Base-by-base conservation (phyloP, 2,888 invertebrate genomes). In the Sarcophaga caerulescens region DNA sequence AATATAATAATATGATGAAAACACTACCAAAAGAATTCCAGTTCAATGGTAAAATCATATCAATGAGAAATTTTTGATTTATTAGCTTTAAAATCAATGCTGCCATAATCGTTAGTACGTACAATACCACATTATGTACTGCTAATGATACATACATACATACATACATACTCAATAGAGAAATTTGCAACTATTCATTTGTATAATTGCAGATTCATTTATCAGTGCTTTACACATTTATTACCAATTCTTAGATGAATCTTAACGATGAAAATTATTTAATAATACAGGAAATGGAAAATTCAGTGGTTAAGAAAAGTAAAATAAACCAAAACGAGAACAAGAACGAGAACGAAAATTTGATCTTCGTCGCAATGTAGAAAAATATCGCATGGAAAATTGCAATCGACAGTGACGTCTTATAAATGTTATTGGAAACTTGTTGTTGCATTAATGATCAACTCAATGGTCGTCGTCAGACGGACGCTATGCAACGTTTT, bases 351-450 rank as follows among this genome's bases (percentile, higher is more conserved):
- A 59, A n/a, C 6, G 11, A 19, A 47, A 70, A 63, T 63, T 35
- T 79, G 17, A 65, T 71, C 52, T 52, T 71, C 14, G 70, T 63
- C 21, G 21, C 63, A 70, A 23, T n/a, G 63, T 71, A 63, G 52
- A 63, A 79, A 44, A 63, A 79, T 71, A 70, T 79, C 52, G 70
- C 70, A 63, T 70, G 57, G 70, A 71, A 70, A 70, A 79, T 71
- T 65, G 52, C 63, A 44, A 65, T 63, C 71, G 71, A 71, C 70
- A 79, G 52, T 65, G 23, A 71, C 3, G 60, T 60, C 21, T 71
- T 70, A 79, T 44, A 71, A 63, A 52, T 79, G 71, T 79, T 79
- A 79, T 79, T 79, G 79, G 21, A 65, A 79, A 79, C 79, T 79
- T 70, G 79, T 79, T 79, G 79, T 79, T 71, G 71, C 63, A 79